Base-by-base conservation (phyloP, 2,797 vertebrate genomes). In the Heliangelus exortis region DNA sequence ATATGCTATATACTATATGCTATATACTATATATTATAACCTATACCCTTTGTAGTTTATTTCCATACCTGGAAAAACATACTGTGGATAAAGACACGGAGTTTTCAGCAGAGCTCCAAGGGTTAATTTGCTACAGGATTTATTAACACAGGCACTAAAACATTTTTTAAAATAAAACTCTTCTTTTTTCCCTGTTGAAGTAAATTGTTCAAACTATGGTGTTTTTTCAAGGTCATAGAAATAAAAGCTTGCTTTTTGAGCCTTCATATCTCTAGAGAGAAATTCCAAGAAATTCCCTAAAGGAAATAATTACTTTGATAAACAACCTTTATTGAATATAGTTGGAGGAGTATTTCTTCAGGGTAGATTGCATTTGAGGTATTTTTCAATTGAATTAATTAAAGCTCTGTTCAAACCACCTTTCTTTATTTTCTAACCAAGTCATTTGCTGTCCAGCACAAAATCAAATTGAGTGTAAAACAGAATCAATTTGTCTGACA, bases 291-390 rank as follows among this genome's bases (percentile, higher is more conserved):
- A 87, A 94, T 54, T 95, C 93, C 75, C 87, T 78, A 87, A 95
- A 94, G 93, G 78, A 96, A 96, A 97, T 90, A 97, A 97, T 96
- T 95, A 96, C 51, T 95, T 95, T 97, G 84, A 95, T 87, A 96
- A 96, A 97, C 47, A 97, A 81, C 73, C 12, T 89, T 96, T 97
- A 95, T 77, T 94, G 93, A 96, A 96, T 82, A 89, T 88, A 75
- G 72, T 92, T 93, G 58, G 79, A 95, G 61, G 47, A 79, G n/a
- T 73, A 88, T 94, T 95, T 93, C 93, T 96, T 95, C 79, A 73
- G 68, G 90, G 74, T 96, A 68, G 54, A 51, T 77, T 95, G 61
- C 31, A 82, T 91, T 90, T 94, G 92, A 95, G 90, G 43, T 91
- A 69, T 81, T 96, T 96, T 92, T 94, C 96, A 95, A 87, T 84